Conservation (phyloP, 2,888 invertebrate species). For the Mesoligia furuncula region DNA sequence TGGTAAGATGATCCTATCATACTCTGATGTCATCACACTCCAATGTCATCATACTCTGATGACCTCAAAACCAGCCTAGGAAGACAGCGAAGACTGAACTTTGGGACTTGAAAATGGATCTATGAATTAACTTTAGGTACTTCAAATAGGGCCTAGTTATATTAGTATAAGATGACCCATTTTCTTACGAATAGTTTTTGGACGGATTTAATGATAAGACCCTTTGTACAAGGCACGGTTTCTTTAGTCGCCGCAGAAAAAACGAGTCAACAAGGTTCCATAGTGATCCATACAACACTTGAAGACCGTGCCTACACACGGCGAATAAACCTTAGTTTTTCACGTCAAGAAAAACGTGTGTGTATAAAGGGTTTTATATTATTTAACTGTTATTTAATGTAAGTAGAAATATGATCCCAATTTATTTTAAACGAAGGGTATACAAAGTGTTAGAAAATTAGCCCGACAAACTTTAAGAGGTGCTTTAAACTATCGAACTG, state of each 20-base stretch:
- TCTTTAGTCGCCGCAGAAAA: no score
- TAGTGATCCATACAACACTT: no score
- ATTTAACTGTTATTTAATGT: background rate
- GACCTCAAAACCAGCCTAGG: conserved; percentile 4
- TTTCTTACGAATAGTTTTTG: background rate
- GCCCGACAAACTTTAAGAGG: no score
- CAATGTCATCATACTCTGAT: conserved; percentile 1
- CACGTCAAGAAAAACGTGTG: no score
- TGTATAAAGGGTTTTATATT: no score
- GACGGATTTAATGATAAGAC: background rate
- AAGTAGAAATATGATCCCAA: background rate
- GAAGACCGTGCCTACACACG: no score
- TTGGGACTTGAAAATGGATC: conserved; percentile 19
- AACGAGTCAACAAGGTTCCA: no score
- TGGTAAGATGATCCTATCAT: conserved; percentile 76
- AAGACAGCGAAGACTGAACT: conserved; percentile 19
- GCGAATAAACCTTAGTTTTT: no score
- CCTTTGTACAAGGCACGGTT: no score
- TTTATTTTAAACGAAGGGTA: no score
- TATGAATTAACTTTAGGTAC: conserved; percentile 8
- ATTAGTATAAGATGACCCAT: background rate
- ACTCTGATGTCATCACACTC: conserved; percentile 20
- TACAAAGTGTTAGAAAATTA: no score
- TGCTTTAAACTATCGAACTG: no score
- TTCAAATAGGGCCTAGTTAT: background rate